These are phyloP conservation scores for Saturnia japonica DNA, from an alignment of 2,888 invertebrate genomes.

Conservation along the genomic window DNA sequence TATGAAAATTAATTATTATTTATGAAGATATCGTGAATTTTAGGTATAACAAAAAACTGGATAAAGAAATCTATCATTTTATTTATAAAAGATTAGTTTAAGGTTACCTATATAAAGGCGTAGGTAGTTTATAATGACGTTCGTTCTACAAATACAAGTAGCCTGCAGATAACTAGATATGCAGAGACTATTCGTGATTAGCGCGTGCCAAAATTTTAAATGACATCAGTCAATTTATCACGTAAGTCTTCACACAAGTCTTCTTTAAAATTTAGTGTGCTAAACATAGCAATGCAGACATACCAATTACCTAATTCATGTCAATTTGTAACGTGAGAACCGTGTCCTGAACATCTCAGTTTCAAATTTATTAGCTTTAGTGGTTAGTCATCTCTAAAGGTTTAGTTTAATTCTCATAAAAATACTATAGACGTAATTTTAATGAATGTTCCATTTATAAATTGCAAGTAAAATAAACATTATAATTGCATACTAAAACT, in stretches of 20 bases:
- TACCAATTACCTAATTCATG: conserved; percentile 4
- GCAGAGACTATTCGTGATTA: background rate
- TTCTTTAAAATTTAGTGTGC: background rate
- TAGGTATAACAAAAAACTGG: too few relatives aligned
- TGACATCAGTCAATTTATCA: background rate
- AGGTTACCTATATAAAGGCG: too few relatives aligned
- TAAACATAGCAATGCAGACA: background rate
- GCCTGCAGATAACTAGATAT: background rate
- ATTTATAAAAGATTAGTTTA: too few relatives aligned
- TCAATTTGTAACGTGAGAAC: conserved; percentile 15
- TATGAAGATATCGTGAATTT: too few relatives aligned
- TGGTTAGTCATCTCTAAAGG: background rate
- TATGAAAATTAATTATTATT: too few relatives aligned
- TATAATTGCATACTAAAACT: background rate
- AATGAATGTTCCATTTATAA: background rate
- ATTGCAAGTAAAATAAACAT: too few relatives aligned
- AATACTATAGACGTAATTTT: background rate
- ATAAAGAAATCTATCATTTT: too few relatives aligned
- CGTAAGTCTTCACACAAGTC: too few relatives aligned
- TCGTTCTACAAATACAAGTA: background rate
- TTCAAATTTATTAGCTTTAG: conserved; percentile 7
- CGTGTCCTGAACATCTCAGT: background rate
- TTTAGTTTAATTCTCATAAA: background rate
- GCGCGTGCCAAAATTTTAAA: background rate
- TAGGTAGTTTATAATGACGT: background rate